Conservation (phyloP, 1,140 invertebrate genomes). For the Cherax destructor region DNA sequence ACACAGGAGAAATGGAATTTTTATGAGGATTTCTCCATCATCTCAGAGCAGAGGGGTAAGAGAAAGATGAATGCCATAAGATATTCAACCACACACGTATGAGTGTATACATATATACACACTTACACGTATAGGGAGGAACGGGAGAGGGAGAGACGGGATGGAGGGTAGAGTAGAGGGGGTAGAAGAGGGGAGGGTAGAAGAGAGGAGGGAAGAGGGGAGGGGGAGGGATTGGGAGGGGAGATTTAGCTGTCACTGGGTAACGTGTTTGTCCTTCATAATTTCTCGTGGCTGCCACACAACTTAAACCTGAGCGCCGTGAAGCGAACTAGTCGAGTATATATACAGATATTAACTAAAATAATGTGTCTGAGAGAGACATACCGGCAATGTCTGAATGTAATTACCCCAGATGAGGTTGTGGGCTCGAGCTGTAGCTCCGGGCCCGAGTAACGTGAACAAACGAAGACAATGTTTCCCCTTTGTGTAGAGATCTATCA, state of each 20-base stretch:
- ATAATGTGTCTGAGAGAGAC: neutral
- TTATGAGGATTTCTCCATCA: neutral
- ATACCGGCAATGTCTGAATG: neutral
- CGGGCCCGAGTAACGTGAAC: too few species aligned
- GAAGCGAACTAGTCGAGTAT: neutral
- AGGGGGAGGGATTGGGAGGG: neutral
- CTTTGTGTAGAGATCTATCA: too few species aligned
- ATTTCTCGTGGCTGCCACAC: neutral
- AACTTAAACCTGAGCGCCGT: neutral
- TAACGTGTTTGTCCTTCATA: neutral
- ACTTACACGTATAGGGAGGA: too few species aligned
- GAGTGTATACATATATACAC: too few species aligned
- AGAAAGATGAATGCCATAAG: slow-evolving; percentile 5
- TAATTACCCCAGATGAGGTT: neutral
- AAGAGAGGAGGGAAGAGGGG: neutral
- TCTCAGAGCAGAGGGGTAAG: neutral
- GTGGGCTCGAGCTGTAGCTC: too few species aligned
- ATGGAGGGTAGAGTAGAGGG: neutral
- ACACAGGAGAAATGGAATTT: too few species aligned
- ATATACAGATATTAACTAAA: neutral
- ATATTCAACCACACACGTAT: too few species aligned
- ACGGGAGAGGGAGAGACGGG: neutral
- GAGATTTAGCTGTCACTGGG: neutral
- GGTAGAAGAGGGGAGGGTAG: neutral
- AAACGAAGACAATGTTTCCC: too few species aligned